phyloP scores from a whole-genome alignment of 2,888 invertebrate species.

The Tupiocoris notatus region DNA sequence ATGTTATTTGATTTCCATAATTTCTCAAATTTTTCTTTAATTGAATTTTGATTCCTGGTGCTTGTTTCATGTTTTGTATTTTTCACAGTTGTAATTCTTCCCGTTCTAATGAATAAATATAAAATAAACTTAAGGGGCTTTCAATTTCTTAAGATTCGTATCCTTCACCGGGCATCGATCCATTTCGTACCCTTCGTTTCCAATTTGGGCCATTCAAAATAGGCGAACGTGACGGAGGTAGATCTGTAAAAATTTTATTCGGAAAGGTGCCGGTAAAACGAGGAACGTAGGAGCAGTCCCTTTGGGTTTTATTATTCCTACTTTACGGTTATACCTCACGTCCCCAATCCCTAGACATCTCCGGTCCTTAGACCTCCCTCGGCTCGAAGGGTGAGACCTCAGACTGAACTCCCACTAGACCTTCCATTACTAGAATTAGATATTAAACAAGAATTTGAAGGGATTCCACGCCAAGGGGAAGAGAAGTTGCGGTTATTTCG shows the following conservation, averaged over 20 bases:
- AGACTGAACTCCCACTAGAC: slow-evolving; percentile 16
- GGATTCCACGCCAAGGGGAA: background rate
- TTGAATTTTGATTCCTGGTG: no score
- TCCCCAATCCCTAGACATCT: background rate
- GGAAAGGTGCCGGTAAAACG: background rate
- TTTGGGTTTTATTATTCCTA: slow-evolving; percentile 33
- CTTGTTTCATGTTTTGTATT: no score
- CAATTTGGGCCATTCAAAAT: background rate
- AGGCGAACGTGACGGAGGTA: slow-evolving; percentile 14
- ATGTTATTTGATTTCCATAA: no score
- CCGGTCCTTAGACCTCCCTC: background rate
- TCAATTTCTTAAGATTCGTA: no score
- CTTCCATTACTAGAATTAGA: slow-evolving; percentile 42
- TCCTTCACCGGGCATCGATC: no score
- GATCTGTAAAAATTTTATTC: slow-evolving; percentile 20
- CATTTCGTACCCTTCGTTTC: no score
- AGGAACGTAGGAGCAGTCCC: background rate
- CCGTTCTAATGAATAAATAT: no score
- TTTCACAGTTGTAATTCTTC: no score
- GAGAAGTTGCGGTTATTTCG: background rate
- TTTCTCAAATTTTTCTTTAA: no score
- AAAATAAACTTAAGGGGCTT: no score
- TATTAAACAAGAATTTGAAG: slow-evolving; percentile 39
- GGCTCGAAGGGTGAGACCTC: background rate
- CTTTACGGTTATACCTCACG: slow-evolving; percentile 8